Percentiles rank a stretch among this genome's conserved stretches.
Evolutionary conservation across 1,140 invertebrate species (phyloP).

Genomic region (Drosophila nebulosa): DNA sequence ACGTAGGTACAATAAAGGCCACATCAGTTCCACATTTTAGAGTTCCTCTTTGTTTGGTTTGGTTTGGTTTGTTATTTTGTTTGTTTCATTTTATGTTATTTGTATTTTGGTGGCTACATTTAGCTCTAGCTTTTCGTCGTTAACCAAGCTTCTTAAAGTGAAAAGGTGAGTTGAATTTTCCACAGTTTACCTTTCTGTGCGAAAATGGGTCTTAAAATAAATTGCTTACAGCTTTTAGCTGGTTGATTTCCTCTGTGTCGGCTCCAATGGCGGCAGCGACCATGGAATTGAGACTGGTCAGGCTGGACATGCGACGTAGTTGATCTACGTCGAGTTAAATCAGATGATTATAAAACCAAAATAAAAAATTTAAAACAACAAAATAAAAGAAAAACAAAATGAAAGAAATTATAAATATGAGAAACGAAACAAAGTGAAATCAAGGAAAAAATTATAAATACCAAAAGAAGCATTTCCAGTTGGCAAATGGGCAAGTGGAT

Average conservation of each 20-base stretch:
- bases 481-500: slow-evolving; percentile 75
- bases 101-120: not conserved
- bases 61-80: not conserved
- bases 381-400: slow-evolving; percentile 4
- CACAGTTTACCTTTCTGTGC: not conserved
- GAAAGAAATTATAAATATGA: slow-evolving; percentile 12
- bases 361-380: slow-evolving; percentile 8
- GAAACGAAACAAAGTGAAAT: slow-evolving; percentile 36
- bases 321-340: slow-evolving; percentile 40
- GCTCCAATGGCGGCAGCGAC: slow-evolving; percentile 16
- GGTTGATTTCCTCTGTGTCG: slow-evolving; percentile 79
- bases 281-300: slow-evolving; percentile 52
- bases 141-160: not conserved
- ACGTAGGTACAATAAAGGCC: not conserved
- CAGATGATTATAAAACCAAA: slow-evolving; percentile 4
- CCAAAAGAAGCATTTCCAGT: slow-evolving; percentile 79
- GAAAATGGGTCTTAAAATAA: slow-evolving; percentile 6
- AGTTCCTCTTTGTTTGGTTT: not conserved
- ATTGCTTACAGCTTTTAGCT: slow-evolving; percentile 81
- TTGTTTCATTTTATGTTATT: no score
- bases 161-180: not conserved
- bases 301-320: slow-evolving; percentile 72
- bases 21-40: not conserved
- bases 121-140: not conserved
- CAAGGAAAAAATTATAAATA: slow-evolving; percentile 52